Conservation (phyloP, 1,140 invertebrate genomes). For the Eufriesea mexicana region DNA sequence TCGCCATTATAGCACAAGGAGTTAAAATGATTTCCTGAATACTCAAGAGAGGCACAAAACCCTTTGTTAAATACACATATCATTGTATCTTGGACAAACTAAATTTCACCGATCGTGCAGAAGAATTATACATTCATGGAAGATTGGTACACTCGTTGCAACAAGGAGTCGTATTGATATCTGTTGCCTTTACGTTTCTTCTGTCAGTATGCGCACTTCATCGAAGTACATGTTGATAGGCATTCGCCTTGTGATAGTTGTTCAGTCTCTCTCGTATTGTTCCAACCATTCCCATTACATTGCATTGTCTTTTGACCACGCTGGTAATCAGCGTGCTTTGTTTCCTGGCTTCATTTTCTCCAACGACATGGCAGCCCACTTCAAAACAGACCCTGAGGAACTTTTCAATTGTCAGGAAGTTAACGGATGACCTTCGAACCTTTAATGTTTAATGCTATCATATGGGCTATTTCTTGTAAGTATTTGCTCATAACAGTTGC, state of each 20-base stretch:
- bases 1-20: no score
- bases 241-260: slow-evolving; percentile 56
- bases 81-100: not conserved
- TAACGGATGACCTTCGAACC: slow-evolving; percentile 22
- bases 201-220: slow-evolving; percentile 26
- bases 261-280: slow-evolving; percentile 61
- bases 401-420: slow-evolving; percentile 36
- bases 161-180: not conserved
- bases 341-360: slow-evolving; percentile 61
- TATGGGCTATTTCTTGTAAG: not conserved
- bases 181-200: slow-evolving; percentile 12
- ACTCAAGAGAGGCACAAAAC: no score
- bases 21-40: no score
- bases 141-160: not conserved
- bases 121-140: slow-evolving; percentile 1
- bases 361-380: slow-evolving; percentile 32
- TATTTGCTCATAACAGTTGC: not conserved
- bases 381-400: slow-evolving; percentile 55
- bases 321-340: slow-evolving; percentile 65
- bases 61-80: no score
- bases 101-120: not conserved
- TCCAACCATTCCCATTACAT: slow-evolving; percentile 61
- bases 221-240: slow-evolving; percentile 56
- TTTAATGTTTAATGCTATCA: not conserved
- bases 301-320: slow-evolving; percentile 63